Evolutionary conservation across 2,888 invertebrate species (phyloP).

Genomic region (Agrochola lota): DNA sequence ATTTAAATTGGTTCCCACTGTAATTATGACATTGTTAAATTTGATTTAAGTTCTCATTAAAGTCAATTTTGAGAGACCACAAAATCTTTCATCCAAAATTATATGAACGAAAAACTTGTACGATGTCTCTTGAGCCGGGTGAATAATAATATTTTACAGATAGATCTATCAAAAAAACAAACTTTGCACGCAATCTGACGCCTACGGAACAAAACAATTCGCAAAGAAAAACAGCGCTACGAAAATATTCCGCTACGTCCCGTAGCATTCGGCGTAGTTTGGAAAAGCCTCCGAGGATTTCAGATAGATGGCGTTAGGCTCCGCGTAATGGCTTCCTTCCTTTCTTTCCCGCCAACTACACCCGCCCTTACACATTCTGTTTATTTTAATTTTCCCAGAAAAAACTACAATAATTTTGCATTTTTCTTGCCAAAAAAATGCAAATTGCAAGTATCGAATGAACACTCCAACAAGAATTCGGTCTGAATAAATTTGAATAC

Average conservation of each 20-base stretch:
- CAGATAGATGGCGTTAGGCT: conserved; percentile 89
- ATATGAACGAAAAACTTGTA: conserved; percentile 8
- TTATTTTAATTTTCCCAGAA: conserved; percentile 66
- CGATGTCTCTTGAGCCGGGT: background rate
- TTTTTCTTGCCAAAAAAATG: conserved; percentile 46
- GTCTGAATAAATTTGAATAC: conserved; percentile 77
- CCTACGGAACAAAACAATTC: conserved; percentile 41
- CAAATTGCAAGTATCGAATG: conserved; percentile 56
- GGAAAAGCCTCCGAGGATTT: conserved; percentile 89
- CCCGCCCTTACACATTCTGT: conserved; percentile 61
- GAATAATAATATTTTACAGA: conserved; percentile 5
- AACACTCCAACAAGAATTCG: conserved; percentile 68
- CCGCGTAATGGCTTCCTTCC: conserved; percentile 81
- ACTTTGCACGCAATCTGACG: conserved; percentile 16
- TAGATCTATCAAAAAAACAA: conserved; percentile 25
- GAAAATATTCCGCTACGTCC: conserved; percentile 80
- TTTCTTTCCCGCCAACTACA: conserved; percentile 69
- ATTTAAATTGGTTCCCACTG: background rate
- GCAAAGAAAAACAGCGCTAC: conserved; percentile 54
- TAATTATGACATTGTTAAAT: conserved; percentile 11
- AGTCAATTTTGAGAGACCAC: background rate
- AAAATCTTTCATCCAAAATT: background rate
- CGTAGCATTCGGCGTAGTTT: conserved; percentile 85
- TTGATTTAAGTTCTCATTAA: background rate
- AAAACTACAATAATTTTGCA: conserved; percentile 54